Evolutionary conservation across 2,888 invertebrate genomes (phyloP).

Genomic region (Bombyx huttoni): DNA sequence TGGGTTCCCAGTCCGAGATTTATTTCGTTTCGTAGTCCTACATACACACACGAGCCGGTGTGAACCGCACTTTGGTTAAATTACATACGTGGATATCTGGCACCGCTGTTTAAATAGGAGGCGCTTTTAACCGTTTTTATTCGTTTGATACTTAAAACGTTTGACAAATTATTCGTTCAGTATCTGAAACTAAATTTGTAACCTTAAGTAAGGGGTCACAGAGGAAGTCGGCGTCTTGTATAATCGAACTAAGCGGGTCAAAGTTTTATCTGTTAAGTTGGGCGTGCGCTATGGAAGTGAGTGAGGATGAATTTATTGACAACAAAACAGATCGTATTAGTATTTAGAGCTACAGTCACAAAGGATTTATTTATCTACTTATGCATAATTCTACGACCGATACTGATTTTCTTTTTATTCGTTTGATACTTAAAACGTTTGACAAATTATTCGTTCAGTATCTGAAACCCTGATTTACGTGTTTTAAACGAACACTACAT

Average conservation of each 20-base stretch:
- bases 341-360: not conserved
- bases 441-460: too few relatives aligned
- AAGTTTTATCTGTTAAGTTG: constrained; percentile 56
- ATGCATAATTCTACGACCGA: constrained; percentile 1
- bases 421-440: too few relatives aligned
- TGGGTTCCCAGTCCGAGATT: constrained; percentile 42
- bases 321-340: constrained; percentile 21
- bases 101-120: constrained; percentile 48
- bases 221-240: constrained; percentile 43
- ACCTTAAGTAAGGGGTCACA: constrained; percentile 44
- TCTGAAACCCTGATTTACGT: too few relatives aligned
- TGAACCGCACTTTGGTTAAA: constrained; percentile 48
- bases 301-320: constrained; percentile 41
- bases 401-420: too few relatives aligned
- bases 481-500: too few relatives aligned
- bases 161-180: too few relatives aligned
- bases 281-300: constrained; percentile 30
- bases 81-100: constrained; percentile 50
- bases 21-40: constrained; percentile 33
- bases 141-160: too few relatives aligned
- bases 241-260: constrained; percentile 43
- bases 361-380: not conserved
- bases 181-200: constrained; percentile 28
- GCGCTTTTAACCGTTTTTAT: constrained; percentile 15
- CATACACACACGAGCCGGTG: constrained; percentile 24